These are phyloP conservation scores for Oryzias sinensis DNA, from an alignment of 2,797 vertebrate species.

Conservation along the genomic window DNA sequence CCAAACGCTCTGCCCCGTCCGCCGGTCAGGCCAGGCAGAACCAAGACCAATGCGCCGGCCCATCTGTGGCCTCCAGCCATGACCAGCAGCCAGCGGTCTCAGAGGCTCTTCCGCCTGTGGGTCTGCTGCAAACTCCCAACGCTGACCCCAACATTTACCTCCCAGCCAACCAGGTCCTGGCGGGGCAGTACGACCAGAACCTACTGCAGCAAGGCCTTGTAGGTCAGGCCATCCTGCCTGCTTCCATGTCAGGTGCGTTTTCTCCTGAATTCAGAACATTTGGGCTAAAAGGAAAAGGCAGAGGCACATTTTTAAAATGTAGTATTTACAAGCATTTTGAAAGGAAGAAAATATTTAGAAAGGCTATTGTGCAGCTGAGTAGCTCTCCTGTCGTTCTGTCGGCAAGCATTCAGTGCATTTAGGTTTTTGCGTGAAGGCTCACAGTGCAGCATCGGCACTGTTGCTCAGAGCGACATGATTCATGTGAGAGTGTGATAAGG, in stretches of 20 bases:
- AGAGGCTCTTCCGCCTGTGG: constrained; percentile 81
- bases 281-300: too few species aligned
- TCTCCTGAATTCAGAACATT: background rate
- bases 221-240: constrained; percentile 93
- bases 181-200: constrained; percentile 89
- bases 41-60: constrained; percentile 67
- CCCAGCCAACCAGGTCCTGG: constrained; percentile 87
- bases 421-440: background rate
- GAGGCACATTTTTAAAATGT: too few species aligned
- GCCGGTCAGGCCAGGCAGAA: constrained; percentile 41
- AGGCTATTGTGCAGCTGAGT: too few species aligned
- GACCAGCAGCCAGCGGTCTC: constrained; percentile 49
- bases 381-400: too few species aligned
- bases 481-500: background rate
- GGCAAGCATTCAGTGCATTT: too few species aligned
- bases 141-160: constrained; percentile 89
- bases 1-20: constrained; percentile 73
- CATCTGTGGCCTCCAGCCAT: constrained; percentile 27
- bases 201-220: constrained; percentile 89
- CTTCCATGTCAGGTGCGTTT: constrained; percentile 90
- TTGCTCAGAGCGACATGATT: constrained; percentile 10
- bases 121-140: constrained; percentile 78
- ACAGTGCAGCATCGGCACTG: background rate
- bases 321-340: too few species aligned
- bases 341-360: too few species aligned